phyloP scores from a whole-genome alignment of 2,888 invertebrate species.

The Tachina fera region DNA sequence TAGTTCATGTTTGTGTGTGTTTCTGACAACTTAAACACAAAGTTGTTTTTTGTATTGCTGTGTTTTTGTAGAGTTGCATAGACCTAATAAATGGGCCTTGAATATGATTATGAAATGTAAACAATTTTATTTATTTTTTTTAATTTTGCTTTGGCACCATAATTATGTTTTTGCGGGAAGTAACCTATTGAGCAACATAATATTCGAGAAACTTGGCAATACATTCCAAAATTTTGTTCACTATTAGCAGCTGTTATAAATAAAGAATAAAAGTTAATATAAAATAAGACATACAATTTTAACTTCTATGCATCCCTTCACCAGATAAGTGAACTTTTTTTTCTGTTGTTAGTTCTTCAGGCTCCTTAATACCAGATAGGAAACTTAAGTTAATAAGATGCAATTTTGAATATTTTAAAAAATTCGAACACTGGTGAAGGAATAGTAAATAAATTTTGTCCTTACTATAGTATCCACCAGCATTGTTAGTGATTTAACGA shows the following conservation, averaged over 20 bases:
- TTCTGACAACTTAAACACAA: too few species aligned
- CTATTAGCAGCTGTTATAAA: conserved; percentile 59
- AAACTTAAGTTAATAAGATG: conserved; percentile 37
- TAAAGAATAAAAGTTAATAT: conserved; percentile 1
- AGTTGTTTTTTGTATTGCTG: too few species aligned
- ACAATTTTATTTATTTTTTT: conserved; percentile 34
- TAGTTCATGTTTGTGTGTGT: too few species aligned
- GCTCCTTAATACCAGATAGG: conserved; percentile 19
- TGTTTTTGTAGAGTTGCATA: too few species aligned
- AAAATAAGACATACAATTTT: neutral
- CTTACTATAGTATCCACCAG: conserved; percentile 72
- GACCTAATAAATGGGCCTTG: too few species aligned
- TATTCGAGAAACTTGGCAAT: conserved; percentile 10
- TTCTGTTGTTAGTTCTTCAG: neutral
- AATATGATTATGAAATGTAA: neutral
- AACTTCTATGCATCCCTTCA: conserved; percentile 31
- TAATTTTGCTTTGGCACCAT: conserved; percentile 14
- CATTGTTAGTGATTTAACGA: conserved; percentile 62
- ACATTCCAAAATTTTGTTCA: conserved; percentile 30
- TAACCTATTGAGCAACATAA: neutral
- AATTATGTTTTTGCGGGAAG: neutral
- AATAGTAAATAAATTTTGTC: conserved; percentile 32
- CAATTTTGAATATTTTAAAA: conserved; percentile 45
- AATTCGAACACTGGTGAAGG: conserved; percentile 41
- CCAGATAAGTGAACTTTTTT: conserved; percentile 15